Percentiles rank a stretch among this genome's conserved stretches.
These are phyloP conservation scores for Drosophila baimaii DNA, from an alignment of 1,140 invertebrate species.

Conservation along the genomic window DNA sequence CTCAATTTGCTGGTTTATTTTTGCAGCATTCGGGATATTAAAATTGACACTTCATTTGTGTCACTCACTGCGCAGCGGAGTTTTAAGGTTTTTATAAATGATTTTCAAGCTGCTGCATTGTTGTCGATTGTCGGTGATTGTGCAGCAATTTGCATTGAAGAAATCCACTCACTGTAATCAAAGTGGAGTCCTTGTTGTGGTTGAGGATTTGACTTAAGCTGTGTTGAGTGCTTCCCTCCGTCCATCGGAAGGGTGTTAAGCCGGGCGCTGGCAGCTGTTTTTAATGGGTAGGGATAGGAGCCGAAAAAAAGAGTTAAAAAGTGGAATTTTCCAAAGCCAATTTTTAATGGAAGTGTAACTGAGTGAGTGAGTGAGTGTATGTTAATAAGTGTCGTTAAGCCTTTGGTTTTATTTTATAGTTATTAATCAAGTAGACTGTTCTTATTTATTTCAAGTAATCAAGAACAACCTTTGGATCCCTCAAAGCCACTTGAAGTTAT, in stretches of 20 bases:
- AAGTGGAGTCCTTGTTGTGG: conserved; percentile 41
- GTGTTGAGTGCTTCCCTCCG: conserved; percentile 4
- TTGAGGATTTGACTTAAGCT: conserved; percentile 36
- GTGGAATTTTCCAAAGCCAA: background rate
- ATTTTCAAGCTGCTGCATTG: conserved; percentile 26
- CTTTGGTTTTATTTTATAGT: background rate
- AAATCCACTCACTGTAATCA: conserved; percentile 21
- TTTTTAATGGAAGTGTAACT: background rate
- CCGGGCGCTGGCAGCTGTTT: background rate
- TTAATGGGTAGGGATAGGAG: background rate
- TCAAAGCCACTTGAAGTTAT: background rate
- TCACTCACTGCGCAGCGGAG: conserved; percentile 26
- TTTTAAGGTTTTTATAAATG: conserved; percentile 45
- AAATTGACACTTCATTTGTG: conserved; percentile 69
- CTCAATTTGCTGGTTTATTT: conserved; percentile 60
- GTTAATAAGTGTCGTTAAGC: too few relatives aligned
- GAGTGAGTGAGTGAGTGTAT: too few relatives aligned
- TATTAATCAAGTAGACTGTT: background rate
- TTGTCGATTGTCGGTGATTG: conserved; percentile 26
- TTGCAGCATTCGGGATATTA: conserved; percentile 56
- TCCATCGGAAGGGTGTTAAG: background rate
- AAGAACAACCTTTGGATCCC: too few relatives aligned
- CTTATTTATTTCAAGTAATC: background rate
- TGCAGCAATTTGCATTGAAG: conserved; percentile 43
- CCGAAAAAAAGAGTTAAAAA: too few relatives aligned